phyloP scores from a whole-genome alignment of 2,113 vertebrate species.

The Engystomops pustulosus region DNA sequence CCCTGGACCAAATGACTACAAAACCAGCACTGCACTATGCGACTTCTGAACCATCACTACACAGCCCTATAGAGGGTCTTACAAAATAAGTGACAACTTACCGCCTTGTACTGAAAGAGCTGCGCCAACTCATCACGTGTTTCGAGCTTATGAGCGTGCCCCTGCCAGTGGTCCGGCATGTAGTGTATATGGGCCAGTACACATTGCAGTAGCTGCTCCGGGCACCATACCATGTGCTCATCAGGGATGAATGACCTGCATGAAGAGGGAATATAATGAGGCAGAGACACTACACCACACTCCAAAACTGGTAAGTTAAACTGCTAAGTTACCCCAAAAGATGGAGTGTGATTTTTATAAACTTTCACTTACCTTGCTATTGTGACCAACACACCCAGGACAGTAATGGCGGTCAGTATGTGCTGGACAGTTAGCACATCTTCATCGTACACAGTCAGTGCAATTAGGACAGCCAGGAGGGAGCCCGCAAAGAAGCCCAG shows the following conservation, averaged over 20 bases:
- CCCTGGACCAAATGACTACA: neutral
- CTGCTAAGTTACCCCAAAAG: too few species aligned
- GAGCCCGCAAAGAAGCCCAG: constrained; percentile 97
- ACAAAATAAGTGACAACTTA: too few species aligned
- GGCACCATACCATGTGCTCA: constrained; percentile 96
- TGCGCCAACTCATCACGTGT: constrained; percentile 96
- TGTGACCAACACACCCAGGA: constrained; percentile 94
- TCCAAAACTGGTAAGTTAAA: too few species aligned
- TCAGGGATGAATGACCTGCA: constrained; percentile 97
- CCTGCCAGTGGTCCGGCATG: constrained; percentile 99
- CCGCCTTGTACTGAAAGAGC: constrained; percentile 99
- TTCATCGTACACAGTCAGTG: constrained; percentile 96
- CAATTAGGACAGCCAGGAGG: constrained; percentile 93
- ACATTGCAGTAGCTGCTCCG: constrained; percentile 94
- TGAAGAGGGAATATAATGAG: neutral
- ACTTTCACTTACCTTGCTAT: too few species aligned
- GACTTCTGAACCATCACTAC: neutral
- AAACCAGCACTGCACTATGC: neutral
- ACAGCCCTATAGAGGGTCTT: too few species aligned
- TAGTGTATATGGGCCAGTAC: constrained; percentile 98
- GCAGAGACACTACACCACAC: too few species aligned
- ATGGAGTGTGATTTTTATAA: too few species aligned
- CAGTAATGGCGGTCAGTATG: constrained; percentile 91
- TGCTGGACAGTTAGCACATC: constrained; percentile 95
- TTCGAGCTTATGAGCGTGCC: constrained; percentile 93